Evolutionary conservation across 2,113 vertebrate species (phyloP).

Genomic region (Nansenia antarctica): DNA sequence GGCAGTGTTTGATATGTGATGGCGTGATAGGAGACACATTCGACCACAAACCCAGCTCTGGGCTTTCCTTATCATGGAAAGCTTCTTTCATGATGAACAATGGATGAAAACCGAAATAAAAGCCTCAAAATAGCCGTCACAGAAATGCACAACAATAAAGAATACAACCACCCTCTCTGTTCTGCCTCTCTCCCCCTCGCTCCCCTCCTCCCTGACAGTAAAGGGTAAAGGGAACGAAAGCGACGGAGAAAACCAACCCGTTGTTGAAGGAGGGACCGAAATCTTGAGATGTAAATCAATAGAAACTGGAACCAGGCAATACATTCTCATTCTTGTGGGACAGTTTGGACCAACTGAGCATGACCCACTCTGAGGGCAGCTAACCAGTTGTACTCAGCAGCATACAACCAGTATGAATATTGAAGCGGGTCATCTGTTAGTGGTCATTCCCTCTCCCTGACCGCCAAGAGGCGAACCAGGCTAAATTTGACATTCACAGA

Average conservation of each 20-base stretch:
- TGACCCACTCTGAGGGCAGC: slow-evolving; percentile 65
- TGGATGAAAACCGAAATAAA: background rate
- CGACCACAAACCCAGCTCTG: too few relatives aligned
- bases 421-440: slow-evolving; percentile 67
- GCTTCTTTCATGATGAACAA: background rate
- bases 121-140: background rate
- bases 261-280: slow-evolving; percentile 28
- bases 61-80: too few relatives aligned
- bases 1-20: background rate
- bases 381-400: slow-evolving; percentile 53
- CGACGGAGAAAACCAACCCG: slow-evolving; percentile 38
- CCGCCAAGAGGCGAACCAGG: slow-evolving; percentile 67
- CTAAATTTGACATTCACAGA: slow-evolving; percentile 69
- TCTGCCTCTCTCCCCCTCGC: background rate
- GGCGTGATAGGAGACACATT: too few relatives aligned
- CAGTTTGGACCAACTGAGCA: slow-evolving; percentile 61
- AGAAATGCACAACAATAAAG: background rate
- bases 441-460: slow-evolving; percentile 61
- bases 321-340: slow-evolving; percentile 68
- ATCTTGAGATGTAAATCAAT: slow-evolving; percentile 73
- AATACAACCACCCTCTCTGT: background rate
- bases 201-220: slow-evolving; percentile 24
- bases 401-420: slow-evolving; percentile 70
- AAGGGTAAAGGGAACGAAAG: slow-evolving; percentile 32
- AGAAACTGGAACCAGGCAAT: slow-evolving; percentile 65